A percentile compares a stretch with the other conserved stretches of the same genome.
Conservation (phyloP, 2,888 invertebrate genomes). For the Noctua pronuba region DNA sequence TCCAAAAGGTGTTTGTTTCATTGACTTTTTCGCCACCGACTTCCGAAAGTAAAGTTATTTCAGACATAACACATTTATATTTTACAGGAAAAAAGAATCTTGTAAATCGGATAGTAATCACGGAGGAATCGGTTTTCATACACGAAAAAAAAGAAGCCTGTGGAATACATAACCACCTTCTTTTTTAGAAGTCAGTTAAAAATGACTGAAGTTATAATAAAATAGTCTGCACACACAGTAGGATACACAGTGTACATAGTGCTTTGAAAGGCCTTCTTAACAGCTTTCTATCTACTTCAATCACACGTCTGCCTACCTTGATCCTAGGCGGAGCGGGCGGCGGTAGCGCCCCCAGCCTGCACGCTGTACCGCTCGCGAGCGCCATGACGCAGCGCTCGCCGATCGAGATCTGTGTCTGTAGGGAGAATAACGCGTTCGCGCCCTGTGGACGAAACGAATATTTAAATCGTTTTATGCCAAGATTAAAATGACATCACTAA, state of each 20-base stretch:
- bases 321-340: conserved; percentile 86
- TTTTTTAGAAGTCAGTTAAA: too few relatives aligned
- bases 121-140: too few relatives aligned
- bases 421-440: conserved; percentile 98
- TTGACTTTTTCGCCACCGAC: too few relatives aligned
- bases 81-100: too few relatives aligned
- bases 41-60: too few relatives aligned
- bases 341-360: conserved; percentile 94
- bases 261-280: background rate
- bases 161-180: too few relatives aligned
- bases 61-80: too few relatives aligned
- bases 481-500: background rate
- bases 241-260: background rate
- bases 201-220: background rate
- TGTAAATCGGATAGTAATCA: too few relatives aligned
- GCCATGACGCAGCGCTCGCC: conserved; percentile 97
- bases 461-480: background rate
- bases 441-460: conserved; percentile 89
- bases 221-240: background rate
- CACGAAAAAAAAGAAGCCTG: too few relatives aligned
- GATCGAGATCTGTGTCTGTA: conserved; percentile 95
- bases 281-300: background rate
- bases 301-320: conserved; percentile 73
- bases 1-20: too few relatives aligned
- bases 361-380: conserved; percentile 96